Percentiles rank a stretch among this genome's conserved stretches.
phyloP scores from a whole-genome alignment of 2,797 vertebrate genomes.

The Brotogeris chrysoptera region DNA sequence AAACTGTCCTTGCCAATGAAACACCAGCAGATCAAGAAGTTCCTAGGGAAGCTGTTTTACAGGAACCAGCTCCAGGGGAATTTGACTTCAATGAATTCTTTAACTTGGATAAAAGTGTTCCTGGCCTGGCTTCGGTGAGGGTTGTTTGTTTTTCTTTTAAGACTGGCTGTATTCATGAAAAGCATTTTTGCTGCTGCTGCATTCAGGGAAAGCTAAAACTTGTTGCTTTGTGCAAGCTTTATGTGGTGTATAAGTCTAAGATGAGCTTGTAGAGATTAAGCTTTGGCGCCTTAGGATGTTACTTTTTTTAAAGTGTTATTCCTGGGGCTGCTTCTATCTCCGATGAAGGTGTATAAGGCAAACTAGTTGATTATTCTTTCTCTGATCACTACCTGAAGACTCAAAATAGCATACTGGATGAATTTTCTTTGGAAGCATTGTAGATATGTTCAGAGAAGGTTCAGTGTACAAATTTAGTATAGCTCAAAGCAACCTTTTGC shows the following conservation, averaged over 20 bases:
- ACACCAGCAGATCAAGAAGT: conserved; percentile 91
- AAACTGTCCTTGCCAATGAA: conserved; percentile 71
- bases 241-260: neutral
- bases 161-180: neutral
- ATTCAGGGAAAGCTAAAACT: neutral
- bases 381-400: neutral
- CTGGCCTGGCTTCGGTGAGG: conserved; percentile 96
- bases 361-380: neutral
- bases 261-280: neutral
- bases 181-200: neutral
- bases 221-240: neutral
- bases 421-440: neutral
- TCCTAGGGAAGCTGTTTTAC: conserved; percentile 85
- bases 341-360: neutral
- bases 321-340: neutral
- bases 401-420: neutral
- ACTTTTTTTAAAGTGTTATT: neutral
- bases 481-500: neutral
- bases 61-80: conserved; percentile 88
- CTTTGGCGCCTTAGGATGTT: neutral
- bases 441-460: neutral
- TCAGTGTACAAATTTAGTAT: neutral
- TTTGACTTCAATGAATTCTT: conserved; percentile 99
- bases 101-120: conserved; percentile 97
- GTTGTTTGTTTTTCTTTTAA: neutral